Conservation (phyloP, 2,113 vertebrate species). For the Ia io region DNA sequence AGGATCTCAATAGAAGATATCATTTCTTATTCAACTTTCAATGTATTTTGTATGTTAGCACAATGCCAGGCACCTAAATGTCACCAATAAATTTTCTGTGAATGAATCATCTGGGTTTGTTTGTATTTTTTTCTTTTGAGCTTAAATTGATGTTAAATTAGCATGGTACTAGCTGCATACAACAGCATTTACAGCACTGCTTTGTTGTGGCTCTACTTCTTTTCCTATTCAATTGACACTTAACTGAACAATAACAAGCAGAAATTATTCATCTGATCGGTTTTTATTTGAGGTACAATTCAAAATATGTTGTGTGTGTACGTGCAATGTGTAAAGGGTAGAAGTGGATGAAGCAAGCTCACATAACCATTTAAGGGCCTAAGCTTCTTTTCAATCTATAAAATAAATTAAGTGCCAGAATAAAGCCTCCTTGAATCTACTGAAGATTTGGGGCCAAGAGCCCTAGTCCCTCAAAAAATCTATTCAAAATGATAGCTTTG, state of each 20-base stretch:
- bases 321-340: accelerated
- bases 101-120: not conserved
- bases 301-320: not conserved
- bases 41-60: not conserved
- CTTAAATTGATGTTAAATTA: not conserved
- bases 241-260: not conserved
- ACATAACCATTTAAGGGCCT: not conserved
- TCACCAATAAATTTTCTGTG: not conserved
- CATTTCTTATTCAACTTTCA: not conserved
- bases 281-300: not conserved
- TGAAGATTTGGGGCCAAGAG: not conserved
- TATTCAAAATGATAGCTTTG: constrained; percentile 3
- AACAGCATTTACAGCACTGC: not conserved
- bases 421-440: not conserved
- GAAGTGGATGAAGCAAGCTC: not conserved
- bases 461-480: not conserved
- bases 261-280: not conserved
- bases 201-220: not conserved
- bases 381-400: not conserved
- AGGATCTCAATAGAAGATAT: not conserved
- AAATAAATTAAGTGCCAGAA: not conserved
- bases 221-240: not conserved
- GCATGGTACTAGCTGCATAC: too few relatives aligned
- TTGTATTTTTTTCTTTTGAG: not conserved
- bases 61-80: not conserved